phyloP scores from a whole-genome alignment of 2,888 invertebrate genomes.

The Biston betularia region DNA sequence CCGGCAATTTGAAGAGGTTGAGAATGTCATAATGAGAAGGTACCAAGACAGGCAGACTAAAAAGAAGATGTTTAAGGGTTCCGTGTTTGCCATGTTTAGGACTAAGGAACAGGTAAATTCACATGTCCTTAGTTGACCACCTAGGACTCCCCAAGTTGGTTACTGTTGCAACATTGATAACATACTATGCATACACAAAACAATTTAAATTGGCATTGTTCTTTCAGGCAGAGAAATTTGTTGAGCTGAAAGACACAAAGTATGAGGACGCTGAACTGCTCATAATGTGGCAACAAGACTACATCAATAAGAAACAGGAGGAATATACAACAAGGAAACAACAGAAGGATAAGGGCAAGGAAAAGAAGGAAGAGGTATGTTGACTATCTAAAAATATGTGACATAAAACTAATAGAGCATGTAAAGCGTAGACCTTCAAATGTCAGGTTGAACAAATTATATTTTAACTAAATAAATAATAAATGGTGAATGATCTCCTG shows the following conservation, averaged over 20 bases:
- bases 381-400: too few relatives aligned
- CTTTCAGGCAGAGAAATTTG: constrained; percentile 89
- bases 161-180: too few relatives aligned
- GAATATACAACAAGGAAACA: constrained; percentile 88
- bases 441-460: too few relatives aligned
- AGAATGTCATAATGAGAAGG: constrained; percentile 88
- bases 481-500: too few relatives aligned
- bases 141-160: neutral
- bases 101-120: constrained; percentile 88
- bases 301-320: constrained; percentile 88
- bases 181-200: too few relatives aligned
- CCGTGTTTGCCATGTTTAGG: constrained; percentile 95
- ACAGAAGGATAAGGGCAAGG: constrained; percentile 84
- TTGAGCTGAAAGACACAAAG: constrained; percentile 89
- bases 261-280: constrained; percentile 88
- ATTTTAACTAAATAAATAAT: too few relatives aligned
- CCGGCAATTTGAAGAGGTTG: constrained; percentile 88
- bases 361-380: constrained; percentile 69
- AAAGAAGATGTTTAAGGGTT: constrained; percentile 93
- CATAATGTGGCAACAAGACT: constrained; percentile 90
- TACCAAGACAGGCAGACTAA: constrained; percentile 88
- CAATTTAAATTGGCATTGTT: neutral
- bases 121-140: neutral
- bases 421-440: too few relatives aligned
- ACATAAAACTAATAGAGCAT: too few relatives aligned